Conservation (phyloP, 2,113 vertebrate species). For the Nicator chloris region DNA sequence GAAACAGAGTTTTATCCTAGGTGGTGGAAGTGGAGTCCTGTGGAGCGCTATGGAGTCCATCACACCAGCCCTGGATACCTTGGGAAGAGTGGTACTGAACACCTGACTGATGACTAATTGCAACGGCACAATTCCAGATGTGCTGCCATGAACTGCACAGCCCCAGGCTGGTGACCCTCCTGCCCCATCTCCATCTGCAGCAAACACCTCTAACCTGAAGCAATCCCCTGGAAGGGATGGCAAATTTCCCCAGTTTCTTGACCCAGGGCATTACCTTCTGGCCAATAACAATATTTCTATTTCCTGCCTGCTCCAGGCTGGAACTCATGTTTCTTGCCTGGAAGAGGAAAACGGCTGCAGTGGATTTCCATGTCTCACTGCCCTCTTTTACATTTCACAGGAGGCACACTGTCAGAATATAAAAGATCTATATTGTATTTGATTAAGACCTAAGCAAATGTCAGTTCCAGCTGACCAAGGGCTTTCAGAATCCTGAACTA, state of each 20-base stretch:
- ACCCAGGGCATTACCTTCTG: background rate
- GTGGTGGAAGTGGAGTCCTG: background rate
- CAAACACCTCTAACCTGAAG: background rate
- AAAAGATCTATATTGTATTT: background rate
- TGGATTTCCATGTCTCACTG: background rate
- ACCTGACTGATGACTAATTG: background rate
- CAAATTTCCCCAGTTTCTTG: background rate
- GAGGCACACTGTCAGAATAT: background rate
- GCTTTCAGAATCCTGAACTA: background rate
- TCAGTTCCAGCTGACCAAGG: background rate
- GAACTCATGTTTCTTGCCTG: background rate
- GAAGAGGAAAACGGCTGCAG: background rate
- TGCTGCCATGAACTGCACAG: background rate
- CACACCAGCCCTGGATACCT: background rate
- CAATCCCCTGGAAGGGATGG: background rate
- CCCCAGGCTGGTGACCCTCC: background rate
- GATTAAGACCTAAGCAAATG: background rate
- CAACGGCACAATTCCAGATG: background rate
- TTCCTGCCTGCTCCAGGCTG: background rate
- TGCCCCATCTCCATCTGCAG: background rate
- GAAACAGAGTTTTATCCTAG: background rate
- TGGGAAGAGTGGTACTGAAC: background rate
- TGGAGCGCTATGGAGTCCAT: background rate
- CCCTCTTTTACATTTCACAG: background rate
- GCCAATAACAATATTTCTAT: background rate